phyloP scores from a whole-genome alignment of 1,140 invertebrate species.

The Mya arenaria region DNA sequence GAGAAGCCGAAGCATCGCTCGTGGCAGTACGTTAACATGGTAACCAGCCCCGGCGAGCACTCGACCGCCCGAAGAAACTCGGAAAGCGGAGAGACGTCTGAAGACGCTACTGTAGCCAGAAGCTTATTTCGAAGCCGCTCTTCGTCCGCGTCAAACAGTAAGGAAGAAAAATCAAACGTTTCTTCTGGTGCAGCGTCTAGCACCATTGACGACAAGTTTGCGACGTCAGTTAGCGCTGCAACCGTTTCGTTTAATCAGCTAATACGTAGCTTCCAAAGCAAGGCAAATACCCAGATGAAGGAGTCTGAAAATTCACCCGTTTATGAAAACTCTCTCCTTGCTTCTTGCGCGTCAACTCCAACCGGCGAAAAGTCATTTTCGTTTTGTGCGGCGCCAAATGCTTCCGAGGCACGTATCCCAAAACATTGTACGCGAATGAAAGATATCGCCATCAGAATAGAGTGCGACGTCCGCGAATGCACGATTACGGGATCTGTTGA shows the following conservation, averaged over 20 bases:
- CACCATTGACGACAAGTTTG: not conserved
- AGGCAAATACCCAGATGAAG: not conserved
- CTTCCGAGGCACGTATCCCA: not conserved
- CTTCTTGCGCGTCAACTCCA: not conserved
- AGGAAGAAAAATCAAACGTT: not conserved
- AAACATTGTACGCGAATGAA: constrained; percentile 35
- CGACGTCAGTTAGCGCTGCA: not conserved
- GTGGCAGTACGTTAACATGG: constrained; percentile 50
- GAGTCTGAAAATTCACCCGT: not conserved
- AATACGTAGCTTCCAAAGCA: not conserved
- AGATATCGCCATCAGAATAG: constrained; percentile 16
- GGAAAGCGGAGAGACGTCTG: not conserved
- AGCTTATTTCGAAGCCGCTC: constrained; percentile 25
- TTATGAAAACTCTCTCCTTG: constrained; percentile 31
- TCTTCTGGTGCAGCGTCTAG: no score
- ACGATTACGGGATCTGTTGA: constrained; percentile 49
- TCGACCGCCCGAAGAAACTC: not conserved
- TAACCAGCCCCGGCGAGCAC: constrained; percentile 12
- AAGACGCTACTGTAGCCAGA: not conserved
- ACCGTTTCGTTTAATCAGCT: not conserved
- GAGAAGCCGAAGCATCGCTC: constrained; percentile 42
- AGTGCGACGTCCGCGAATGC: constrained; percentile 36
- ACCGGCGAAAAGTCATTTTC: not conserved
- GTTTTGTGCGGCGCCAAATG: constrained; percentile 13
- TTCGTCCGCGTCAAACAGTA: constrained; percentile 24